These are phyloP conservation scores for Phyllopteryx taeniolatus DNA, from an alignment of 2,113 vertebrate species.

Conservation along the genomic window DNA sequence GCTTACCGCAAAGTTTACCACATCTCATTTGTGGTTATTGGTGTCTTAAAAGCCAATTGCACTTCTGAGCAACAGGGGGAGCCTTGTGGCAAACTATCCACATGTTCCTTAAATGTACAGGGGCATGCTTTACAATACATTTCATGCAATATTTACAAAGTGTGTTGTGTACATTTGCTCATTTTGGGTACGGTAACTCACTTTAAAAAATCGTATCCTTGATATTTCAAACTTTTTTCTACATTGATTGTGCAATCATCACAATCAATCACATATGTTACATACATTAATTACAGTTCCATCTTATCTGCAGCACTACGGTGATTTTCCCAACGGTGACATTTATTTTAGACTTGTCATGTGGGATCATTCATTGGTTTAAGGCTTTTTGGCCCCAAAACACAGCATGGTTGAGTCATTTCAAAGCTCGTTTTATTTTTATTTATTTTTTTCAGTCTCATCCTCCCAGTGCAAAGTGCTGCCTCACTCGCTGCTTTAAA, in stretches of 20 bases:
- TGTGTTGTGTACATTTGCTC: background rate
- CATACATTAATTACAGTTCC: no score
- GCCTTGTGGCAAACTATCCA: background rate
- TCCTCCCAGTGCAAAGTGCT: slow-evolving; percentile 4
- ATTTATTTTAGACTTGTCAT: no score
- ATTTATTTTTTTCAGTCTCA: background rate
- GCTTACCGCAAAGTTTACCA: background rate
- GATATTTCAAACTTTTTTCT: no score
- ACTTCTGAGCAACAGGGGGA: background rate
- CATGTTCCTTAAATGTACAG: background rate
- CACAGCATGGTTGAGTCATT: slow-evolving; percentile 1
- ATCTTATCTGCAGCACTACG: no score
- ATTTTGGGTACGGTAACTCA: background rate
- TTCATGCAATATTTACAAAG: background rate
- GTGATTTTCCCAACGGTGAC: no score
- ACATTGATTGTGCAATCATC: no score
- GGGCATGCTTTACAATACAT: background rate
- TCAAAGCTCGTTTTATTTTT: slow-evolving; percentile 7
- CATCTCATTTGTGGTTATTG: background rate
- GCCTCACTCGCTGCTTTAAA: slow-evolving; percentile 16
- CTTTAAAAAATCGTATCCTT: no score
- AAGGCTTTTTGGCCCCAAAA: background rate
- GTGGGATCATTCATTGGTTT: background rate
- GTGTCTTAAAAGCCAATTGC: background rate
- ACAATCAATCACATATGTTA: no score